These are phyloP conservation scores for Nothobranchius furzeri DNA, from an alignment of 2,113 vertebrate genomes.

Conservation along the genomic window DNA sequence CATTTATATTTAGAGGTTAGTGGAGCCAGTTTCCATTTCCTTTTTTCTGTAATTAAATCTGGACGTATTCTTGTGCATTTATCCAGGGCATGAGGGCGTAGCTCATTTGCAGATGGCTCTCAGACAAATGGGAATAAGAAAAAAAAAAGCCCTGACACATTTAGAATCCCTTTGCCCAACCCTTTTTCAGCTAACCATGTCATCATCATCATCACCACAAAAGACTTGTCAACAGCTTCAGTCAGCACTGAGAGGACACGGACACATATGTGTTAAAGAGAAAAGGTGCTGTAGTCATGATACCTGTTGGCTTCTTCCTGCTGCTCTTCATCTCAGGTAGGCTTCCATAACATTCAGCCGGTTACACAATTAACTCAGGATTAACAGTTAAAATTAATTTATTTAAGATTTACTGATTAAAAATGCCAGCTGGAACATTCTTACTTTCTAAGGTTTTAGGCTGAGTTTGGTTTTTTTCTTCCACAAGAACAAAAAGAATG, in stretches of 20 bases:
- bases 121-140: conserved; percentile 26
- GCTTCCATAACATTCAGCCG: not conserved
- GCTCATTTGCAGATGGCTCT: not conserved
- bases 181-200: conserved; percentile 7
- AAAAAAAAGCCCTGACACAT: not conserved
- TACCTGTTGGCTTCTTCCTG: conserved; percentile 13
- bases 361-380: not conserved
- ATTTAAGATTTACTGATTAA: not conserved
- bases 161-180: conserved; percentile 5
- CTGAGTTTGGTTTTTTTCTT: not conserved
- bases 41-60: not conserved
- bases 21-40: not conserved
- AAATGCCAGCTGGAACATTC: too few species aligned
- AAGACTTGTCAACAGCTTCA: not conserved
- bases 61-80: not conserved
- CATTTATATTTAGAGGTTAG: not conserved
- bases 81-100: conserved; percentile 6
- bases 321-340: conserved; percentile 60
- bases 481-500: not conserved
- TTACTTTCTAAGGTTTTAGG: not conserved
- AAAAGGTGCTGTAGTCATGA: conserved; percentile 19
- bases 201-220: not conserved
- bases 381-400: not conserved
- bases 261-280: not conserved
- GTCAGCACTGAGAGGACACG: not conserved